Evolutionary conservation across 2,113 vertebrate genomes (phyloP).

Genomic region (Corvus cornix): DNA sequence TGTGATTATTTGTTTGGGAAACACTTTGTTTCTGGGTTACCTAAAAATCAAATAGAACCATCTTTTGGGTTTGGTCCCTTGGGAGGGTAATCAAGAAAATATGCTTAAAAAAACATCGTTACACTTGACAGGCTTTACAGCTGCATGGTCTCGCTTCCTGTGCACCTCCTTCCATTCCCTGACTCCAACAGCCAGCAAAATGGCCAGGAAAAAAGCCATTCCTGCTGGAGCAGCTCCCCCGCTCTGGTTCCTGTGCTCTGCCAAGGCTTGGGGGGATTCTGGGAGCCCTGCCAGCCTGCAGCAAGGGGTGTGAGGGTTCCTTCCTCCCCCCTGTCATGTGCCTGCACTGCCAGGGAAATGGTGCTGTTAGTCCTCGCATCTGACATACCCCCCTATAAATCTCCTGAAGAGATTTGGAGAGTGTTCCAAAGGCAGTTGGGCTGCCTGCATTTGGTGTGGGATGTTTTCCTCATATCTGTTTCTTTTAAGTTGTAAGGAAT

Average conservation of each 20-base stretch:
- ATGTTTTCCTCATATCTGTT: not conserved
- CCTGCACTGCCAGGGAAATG: not conserved
- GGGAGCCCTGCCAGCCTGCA: not conserved
- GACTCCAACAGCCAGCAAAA: not conserved
- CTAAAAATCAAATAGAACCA: not conserved
- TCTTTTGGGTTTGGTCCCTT: not conserved
- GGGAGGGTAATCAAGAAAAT: not conserved
- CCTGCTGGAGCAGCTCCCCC: not conserved
- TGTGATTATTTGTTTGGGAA: conserved; percentile 46
- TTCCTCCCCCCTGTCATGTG: fast-evolving
- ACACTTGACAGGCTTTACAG: not conserved
- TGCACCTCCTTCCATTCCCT: not conserved
- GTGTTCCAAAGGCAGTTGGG: not conserved
- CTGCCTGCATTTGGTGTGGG: not conserved
- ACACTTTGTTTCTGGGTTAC: conserved; percentile 13
- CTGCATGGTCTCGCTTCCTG: not conserved
- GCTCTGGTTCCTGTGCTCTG: not conserved
- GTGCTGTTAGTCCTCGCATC: not conserved
- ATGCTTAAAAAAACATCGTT: not conserved
- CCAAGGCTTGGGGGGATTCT: not conserved
- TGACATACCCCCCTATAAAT: not conserved
- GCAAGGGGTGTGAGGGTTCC: not conserved
- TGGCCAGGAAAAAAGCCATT: not conserved
- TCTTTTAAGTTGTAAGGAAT: not conserved
- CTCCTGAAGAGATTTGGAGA: not conserved